Percentiles rank a stretch among this genome's conserved stretches.
Conservation (phyloP, 2,113 vertebrate genomes). For the Emberiza fucata region DNA sequence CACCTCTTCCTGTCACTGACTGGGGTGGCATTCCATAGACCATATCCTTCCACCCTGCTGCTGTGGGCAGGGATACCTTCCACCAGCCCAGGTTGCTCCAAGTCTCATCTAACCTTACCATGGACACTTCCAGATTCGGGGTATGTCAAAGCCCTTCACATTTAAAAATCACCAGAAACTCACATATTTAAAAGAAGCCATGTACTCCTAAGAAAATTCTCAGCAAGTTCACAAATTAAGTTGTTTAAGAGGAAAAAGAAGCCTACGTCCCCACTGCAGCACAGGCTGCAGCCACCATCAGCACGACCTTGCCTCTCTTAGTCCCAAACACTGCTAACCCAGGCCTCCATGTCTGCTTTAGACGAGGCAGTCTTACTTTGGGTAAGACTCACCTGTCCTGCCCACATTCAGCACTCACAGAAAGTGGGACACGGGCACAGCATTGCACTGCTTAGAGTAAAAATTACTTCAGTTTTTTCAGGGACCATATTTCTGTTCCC, state of each 20-base stretch:
- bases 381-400: not conserved
- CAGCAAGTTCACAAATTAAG: not conserved
- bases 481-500: not conserved
- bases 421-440: not conserved
- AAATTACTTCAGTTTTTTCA: not conserved
- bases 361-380: not conserved
- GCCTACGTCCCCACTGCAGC: rapidly evolving
- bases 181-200: no score
- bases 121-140: not conserved
- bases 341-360: rapidly evolving
- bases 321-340: rapidly evolving
- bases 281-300: not conserved
- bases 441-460: not conserved
- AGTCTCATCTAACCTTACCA: not conserved
- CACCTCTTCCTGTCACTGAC: not conserved
- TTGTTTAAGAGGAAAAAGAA: not conserved
- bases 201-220: not conserved
- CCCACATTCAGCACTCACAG: not conserved
- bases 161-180: not conserved
- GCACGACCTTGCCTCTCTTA: rapidly evolving
- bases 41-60: not conserved
- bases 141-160: not conserved
- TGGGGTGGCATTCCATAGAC: not conserved
- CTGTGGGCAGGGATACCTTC: not conserved
- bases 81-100: not conserved